Percentiles rank a stretch among this genome's conserved stretches.
Evolutionary conservation across 2,797 vertebrate genomes (phyloP).

Genomic region (Halcyon chelicuti): DNA sequence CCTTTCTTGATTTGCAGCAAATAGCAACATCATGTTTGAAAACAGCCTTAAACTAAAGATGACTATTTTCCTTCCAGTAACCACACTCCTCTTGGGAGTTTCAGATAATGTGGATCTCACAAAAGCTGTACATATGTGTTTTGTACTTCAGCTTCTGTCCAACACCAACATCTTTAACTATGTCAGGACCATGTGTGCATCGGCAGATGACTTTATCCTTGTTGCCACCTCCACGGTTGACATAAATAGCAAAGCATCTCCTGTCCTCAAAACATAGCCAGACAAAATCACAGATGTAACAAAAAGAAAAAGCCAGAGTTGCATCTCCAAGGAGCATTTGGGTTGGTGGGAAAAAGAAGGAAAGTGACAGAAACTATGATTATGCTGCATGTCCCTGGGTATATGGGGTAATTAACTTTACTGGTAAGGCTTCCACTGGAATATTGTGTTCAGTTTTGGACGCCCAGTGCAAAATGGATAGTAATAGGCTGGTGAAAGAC

Average conservation of each 20-base stretch:
- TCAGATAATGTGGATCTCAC: neutral
- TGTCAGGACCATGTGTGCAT: neutral
- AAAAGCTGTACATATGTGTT: neutral
- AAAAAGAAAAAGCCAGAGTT: neutral
- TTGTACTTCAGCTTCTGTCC: neutral
- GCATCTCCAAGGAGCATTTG: neutral
- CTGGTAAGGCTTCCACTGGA: neutral
- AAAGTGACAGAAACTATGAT: neutral
- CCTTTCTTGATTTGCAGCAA: neutral
- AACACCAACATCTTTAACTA: neutral
- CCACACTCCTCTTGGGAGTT: neutral
- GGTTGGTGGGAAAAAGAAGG: neutral
- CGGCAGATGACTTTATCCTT: neutral
- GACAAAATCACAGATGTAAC: neutral
- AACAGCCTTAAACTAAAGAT: neutral
- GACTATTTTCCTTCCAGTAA: neutral
- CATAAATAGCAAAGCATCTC: neutral
- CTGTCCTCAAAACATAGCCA: neutral
- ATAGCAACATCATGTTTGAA: neutral
- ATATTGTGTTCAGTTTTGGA: neutral
- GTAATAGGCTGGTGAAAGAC: neutral
- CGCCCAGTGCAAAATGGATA: neutral
- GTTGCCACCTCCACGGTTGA: neutral
- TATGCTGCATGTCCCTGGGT: neutral
- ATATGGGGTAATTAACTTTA: neutral